Percentiles rank a stretch among this genome's conserved stretches.
Conservation (phyloP, 2,888 invertebrate species). For the Hemaris fuciformis region DNA sequence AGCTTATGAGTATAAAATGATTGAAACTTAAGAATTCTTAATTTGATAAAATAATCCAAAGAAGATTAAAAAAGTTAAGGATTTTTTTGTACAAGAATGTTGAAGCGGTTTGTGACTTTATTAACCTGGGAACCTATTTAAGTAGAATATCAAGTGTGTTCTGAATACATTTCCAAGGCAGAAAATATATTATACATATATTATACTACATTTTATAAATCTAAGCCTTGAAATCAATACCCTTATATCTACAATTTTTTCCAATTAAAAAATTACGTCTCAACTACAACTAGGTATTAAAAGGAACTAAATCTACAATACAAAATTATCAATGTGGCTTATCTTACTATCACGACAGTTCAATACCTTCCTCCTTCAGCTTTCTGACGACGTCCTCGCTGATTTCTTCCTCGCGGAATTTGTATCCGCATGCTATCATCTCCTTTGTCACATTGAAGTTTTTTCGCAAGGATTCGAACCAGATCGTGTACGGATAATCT, state of each 20-base stretch:
- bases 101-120: no score
- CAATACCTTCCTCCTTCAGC: constrained; percentile 59
- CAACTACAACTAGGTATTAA: background rate
- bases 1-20: background rate
- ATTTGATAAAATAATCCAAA: background rate
- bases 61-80: no score
- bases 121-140: no score
- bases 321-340: no score
- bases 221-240: background rate
- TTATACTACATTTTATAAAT: no score
- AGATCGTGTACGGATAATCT: constrained; percentile 87
- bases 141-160: no score
- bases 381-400: constrained; percentile 58
- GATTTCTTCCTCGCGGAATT: constrained; percentile 72
- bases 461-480: constrained; percentile 84
- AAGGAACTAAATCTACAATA: background rate
- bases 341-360: constrained; percentile 39
- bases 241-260: background rate
- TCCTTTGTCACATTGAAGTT: constrained; percentile 83
- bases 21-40: background rate
- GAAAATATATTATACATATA: no score
- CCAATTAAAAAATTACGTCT: background rate
- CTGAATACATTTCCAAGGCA: no score
- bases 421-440: constrained; percentile 83
- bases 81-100: no score